Percentiles rank a stretch among this genome's conserved stretches.
These are phyloP conservation scores for Acipenser ruthenus DNA, from an alignment of 2,797 vertebrate genomes.

Conservation along the genomic window DNA sequence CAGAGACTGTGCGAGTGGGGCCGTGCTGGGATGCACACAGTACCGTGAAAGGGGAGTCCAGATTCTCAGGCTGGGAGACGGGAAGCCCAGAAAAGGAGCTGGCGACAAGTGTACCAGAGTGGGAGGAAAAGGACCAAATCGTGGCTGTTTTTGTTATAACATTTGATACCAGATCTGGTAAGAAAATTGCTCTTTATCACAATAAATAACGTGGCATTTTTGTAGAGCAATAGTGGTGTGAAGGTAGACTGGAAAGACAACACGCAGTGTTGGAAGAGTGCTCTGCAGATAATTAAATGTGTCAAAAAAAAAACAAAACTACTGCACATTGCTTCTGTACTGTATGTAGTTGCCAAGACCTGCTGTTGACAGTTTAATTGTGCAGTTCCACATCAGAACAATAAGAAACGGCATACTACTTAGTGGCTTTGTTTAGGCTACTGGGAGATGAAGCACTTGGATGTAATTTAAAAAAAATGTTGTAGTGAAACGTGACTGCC, in stretches of 20 bases:
- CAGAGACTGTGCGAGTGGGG: slow-evolving; percentile 30
- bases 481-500: too few species aligned
- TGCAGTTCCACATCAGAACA: too few species aligned
- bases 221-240: not conserved
- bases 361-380: too few species aligned
- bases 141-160: slow-evolving; percentile 91
- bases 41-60: slow-evolving; percentile 34
- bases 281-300: too few species aligned
- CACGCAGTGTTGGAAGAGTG: too few species aligned
- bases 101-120: slow-evolving; percentile 48
- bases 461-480: too few species aligned
- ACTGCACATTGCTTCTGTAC: too few species aligned
- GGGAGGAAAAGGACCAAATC: slow-evolving; percentile 89
- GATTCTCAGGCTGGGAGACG: slow-evolving; percentile 32
- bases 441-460: too few species aligned
- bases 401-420: too few species aligned
- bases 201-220: not conserved
- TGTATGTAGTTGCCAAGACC: too few species aligned
- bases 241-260: not conserved
- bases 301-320: too few species aligned
- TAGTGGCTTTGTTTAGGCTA: too few species aligned
- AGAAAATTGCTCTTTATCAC: slow-evolving; percentile 24
- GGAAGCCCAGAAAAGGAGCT: slow-evolving; percentile 38
- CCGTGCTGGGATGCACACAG: slow-evolving; percentile 37
- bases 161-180: slow-evolving; percentile 90